Percentiles rank a stretch among this genome's conserved stretches.
phyloP scores from a whole-genome alignment of 2,797 vertebrate genomes.

The Dipus sagitta region DNA sequence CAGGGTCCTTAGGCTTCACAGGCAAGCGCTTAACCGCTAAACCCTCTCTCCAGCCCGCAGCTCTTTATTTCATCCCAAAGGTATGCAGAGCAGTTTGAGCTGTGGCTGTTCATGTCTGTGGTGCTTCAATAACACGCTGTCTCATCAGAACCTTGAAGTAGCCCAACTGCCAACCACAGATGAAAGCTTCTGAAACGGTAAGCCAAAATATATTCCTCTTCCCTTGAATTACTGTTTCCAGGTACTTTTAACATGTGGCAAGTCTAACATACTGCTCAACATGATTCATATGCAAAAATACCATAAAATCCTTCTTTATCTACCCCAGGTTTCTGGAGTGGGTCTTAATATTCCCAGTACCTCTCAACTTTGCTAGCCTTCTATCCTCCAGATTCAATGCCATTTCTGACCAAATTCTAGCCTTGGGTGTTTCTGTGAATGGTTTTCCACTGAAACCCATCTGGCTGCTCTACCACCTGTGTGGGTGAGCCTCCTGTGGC shows the following conservation, averaged over 20 bases:
- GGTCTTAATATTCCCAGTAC: not conserved
- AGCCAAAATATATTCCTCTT: not conserved
- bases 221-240: not conserved
- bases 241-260: not conserved
- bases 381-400: not conserved
- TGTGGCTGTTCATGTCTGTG: too few species aligned
- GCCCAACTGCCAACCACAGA: too few species aligned
- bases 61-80: too few species aligned
- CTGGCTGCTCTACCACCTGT: accelerated
- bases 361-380: not conserved
- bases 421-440: not conserved
- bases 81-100: too few species aligned
- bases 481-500: accelerated
- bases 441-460: not conserved
- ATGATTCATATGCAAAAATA: not conserved
- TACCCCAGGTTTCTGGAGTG: not conserved
- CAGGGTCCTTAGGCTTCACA: too few species aligned
- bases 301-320: not conserved
- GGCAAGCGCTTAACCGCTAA: too few species aligned
- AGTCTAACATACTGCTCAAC: not conserved
- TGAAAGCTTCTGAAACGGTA: too few species aligned
- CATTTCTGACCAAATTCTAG: accelerated
- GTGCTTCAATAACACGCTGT: not conserved
- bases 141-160: not conserved
- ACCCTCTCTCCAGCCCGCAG: too few species aligned